Base-by-base conservation (phyloP, 1,140 invertebrate genomes). In the Arion vulgaris region DNA sequence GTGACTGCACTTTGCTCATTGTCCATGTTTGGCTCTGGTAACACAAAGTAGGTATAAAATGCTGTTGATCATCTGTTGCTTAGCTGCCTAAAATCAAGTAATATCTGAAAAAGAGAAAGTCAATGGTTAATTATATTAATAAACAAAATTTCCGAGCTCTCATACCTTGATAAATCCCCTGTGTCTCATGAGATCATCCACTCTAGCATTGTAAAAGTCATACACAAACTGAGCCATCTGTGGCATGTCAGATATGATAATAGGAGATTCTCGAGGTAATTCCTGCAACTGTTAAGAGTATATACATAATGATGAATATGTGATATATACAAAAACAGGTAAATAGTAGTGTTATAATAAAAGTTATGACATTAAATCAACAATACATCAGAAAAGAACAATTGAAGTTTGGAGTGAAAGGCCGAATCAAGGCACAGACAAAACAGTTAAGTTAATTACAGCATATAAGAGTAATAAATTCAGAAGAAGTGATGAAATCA, bases 201-300 rank as follows among this genome's bases (percentile, higher is more conserved):
- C 94, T 92, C 95, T 95, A 66, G 95, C 93, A 87, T 96, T 94
- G 90, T 98, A 98, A 90, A 97, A 95, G 87, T 97, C 95, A 92
- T 97, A 98, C 0, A 98, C 97, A 93, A 96, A 97, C 89, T 96
- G 95, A 0, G 96, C 96, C 96, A 98, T 98, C 84, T 98, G 95
- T 1, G 96, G 95, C 96, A 98, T 98, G 91, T 98, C 96, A 85
- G 95, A 93, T 1, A 97, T 95, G 1, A 94, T 88, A 85, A 96
- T 86, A 53, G 88, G 84, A 41, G 82, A 75, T n/a, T 84, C 85
- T 23, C 77, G 23, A 39, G 89, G 85, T 41, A 74, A 81, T 38
- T 89, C 89, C 62, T 85, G 81, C 23, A 87, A 69, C 90, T 90
- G 80, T 45, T 19, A n/a, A n/a, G n/a, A n/a, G n/a, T n/a, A n/a